phyloP scores from a whole-genome alignment of 2,888 invertebrate species.

The Hydriomena furcata region DNA sequence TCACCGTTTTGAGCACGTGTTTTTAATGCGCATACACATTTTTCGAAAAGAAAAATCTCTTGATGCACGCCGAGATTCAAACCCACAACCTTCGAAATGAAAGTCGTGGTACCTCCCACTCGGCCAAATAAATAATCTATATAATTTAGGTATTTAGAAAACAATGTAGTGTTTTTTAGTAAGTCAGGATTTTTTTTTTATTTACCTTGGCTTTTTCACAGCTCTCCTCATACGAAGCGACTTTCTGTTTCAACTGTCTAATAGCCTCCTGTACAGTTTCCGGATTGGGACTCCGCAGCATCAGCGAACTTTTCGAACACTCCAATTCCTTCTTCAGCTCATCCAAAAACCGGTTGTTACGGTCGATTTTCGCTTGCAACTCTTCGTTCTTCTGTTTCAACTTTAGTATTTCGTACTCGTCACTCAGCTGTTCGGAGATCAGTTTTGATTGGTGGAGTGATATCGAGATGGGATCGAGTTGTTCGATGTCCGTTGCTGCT shows the following conservation, averaged over 20 bases:
- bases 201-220: slow-evolving; percentile 64
- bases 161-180: no score
- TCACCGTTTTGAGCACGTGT: no score
- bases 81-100: no score
- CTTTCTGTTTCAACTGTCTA: slow-evolving; percentile 65
- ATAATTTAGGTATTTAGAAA: no score
- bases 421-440: slow-evolving; percentile 50
- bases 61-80: no score
- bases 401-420: slow-evolving; percentile 66
- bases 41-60: no score
- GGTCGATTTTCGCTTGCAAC: slow-evolving; percentile 62
- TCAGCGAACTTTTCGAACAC: slow-evolving; percentile 52
- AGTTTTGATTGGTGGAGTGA: slow-evolving; percentile 55
- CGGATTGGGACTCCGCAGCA: slow-evolving; percentile 56
- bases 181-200: no score
- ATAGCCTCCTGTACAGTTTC: slow-evolving; percentile 65
- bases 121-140: no score
- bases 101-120: no score
- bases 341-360: slow-evolving; percentile 61
- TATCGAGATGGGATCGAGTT: slow-evolving; percentile 59
- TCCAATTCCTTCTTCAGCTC: slow-evolving; percentile 59
- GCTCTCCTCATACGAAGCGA: slow-evolving; percentile 68
- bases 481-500: slow-evolving; percentile 43
- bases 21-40: no score
- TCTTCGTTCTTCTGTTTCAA: slow-evolving; percentile 63